These are phyloP conservation scores for Arothron firmamentum DNA, from an alignment of 2,113 vertebrate genomes.

Conservation along the genomic window DNA sequence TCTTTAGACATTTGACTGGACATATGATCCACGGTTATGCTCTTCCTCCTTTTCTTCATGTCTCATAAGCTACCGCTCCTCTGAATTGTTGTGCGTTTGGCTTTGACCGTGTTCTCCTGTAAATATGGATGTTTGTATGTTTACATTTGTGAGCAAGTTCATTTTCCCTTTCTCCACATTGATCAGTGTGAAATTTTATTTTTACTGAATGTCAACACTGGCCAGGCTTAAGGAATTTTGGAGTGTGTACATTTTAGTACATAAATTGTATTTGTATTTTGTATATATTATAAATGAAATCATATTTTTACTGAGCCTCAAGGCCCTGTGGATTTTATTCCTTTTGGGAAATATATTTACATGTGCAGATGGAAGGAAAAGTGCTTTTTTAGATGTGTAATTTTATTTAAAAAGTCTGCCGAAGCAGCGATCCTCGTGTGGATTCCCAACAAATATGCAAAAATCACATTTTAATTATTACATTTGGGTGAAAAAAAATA, in stretches of 20 bases:
- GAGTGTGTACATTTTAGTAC: constrained; percentile 83
- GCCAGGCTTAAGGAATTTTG: constrained; percentile 62
- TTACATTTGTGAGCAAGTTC: constrained; percentile 64
- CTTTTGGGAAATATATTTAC: neutral
- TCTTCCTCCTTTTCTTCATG: constrained; percentile 34
- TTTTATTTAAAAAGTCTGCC: constrained; percentile 52
- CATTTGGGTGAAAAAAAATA: constrained; percentile 45
- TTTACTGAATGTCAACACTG: constrained; percentile 74
- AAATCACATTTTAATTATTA: constrained; percentile 41
- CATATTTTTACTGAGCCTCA: constrained; percentile 75
- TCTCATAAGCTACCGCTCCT: constrained; percentile 63
- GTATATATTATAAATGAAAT: constrained; percentile 79
- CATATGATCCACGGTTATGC: constrained; percentile 20
- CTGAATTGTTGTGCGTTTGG: constrained; percentile 41
- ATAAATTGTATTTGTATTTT: constrained; percentile 82
- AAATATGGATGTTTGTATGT: constrained; percentile 51
- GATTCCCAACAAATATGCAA: constrained; percentile 35
- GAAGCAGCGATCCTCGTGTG: constrained; percentile 34
- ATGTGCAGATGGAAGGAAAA: neutral
- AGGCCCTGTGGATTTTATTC: constrained; percentile 21
- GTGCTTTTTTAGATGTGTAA: constrained; percentile 12
- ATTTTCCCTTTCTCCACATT: constrained; percentile 64
- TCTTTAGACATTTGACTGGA: constrained; percentile 22
- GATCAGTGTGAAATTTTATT: constrained; percentile 64
- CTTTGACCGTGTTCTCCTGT: constrained; percentile 43